A percentile compares a stretch with the other conserved stretches of the same genome.
These are phyloP conservation scores for Physocephala rufipes DNA, from an alignment of 2,888 invertebrate species.

Conservation along the genomic window DNA sequence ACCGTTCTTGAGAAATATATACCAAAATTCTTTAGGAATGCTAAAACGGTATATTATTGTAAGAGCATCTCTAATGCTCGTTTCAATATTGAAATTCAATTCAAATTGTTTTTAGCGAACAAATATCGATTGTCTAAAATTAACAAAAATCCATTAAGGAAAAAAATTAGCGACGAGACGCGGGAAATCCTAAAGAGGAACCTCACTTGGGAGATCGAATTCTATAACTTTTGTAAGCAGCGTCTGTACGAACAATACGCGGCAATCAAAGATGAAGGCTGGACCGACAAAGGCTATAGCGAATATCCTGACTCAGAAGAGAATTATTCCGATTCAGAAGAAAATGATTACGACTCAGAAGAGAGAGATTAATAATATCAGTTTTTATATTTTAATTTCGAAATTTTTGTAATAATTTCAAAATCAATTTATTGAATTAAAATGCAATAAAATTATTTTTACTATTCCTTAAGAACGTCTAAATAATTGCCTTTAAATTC, in stretches of 20 bases:
- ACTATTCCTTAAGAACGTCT: too few species aligned
- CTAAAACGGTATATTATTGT: conserved; percentile 82
- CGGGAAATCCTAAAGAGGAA: conserved; percentile 83
- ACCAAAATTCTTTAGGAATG: conserved; percentile 83
- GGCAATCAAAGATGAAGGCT: conserved; percentile 69
- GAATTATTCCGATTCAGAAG: too few species aligned
- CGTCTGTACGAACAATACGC: conserved; percentile 81
- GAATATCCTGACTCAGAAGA: conserved; percentile 38
- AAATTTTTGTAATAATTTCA: too few species aligned
- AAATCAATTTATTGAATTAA: too few species aligned
- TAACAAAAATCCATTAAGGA: conserved; percentile 75
- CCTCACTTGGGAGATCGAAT: conserved; percentile 88
- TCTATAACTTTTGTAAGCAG: conserved; percentile 90
- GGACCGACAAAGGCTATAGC: conserved; percentile 42
- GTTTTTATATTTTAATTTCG: too few species aligned
- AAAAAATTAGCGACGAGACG: conserved; percentile 73
- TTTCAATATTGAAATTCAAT: background rate
- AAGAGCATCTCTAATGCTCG: conserved; percentile 54
- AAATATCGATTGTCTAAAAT: conserved; percentile 67
- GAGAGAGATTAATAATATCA: too few species aligned
- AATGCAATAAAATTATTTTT: too few species aligned
- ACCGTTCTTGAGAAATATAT: conserved; percentile 85
- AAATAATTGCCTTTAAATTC: too few species aligned
- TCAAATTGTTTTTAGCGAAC: conserved; percentile 52
- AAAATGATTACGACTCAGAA: background rate